Conservation (phyloP, 2,797 vertebrate species). For the Sebastes wilsoni region DNA sequence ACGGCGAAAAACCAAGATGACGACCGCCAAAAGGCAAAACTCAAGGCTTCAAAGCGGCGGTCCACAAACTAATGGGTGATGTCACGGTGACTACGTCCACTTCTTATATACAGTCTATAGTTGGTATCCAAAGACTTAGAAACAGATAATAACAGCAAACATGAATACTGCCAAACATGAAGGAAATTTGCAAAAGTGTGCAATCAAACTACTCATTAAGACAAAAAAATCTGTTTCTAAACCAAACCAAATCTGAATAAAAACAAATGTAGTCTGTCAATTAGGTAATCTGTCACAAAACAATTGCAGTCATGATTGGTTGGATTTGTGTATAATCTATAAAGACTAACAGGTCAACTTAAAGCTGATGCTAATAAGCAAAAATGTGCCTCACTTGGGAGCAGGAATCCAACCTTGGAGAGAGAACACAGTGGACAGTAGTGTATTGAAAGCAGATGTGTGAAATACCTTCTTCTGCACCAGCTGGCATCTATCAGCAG, state of each 20-base stretch:
- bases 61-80: no score
- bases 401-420: conserved; percentile 66
- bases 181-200: background rate
- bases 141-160: background rate
- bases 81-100: no score
- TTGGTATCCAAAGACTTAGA: background rate
- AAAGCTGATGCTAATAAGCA: conserved; percentile 38
- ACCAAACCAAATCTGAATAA: background rate
- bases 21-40: no score
- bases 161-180: background rate
- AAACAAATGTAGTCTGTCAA: background rate
- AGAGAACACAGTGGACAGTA: conserved; percentile 71
- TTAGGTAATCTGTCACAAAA: background rate
- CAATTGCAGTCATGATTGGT: background rate
- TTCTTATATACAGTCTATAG: no score
- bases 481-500: conserved; percentile 66
- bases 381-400: conserved; percentile 43
- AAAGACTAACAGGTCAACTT: conserved; percentile 39
- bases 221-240: background rate
- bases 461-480: conserved; percentile 68
- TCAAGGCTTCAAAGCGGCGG: no score
- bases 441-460: conserved; percentile 76
- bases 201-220: background rate
- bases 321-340: conserved; percentile 14
- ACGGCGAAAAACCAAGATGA: no score